Evolutionary conservation across 2,888 invertebrate species (phyloP), one percentile per base, ranked within the genome.

Genomic region (Tryphoninae sp.): DNA sequence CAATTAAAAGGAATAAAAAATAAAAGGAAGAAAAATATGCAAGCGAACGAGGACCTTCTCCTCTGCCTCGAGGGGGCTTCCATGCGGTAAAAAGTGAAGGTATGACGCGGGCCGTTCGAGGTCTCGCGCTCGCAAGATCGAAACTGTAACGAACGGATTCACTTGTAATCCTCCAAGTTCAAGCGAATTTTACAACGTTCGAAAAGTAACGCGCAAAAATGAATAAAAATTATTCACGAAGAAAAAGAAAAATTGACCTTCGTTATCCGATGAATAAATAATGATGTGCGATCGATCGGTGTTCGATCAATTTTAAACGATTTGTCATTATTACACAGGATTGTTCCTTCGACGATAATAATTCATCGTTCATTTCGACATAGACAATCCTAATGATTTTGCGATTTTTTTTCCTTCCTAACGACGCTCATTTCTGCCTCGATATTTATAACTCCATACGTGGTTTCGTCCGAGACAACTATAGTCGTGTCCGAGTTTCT

Each of bases 1-100:
- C 75, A 59, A 71, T 26, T 62, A 75, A 74, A 19, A 11, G 19
- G 26, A 74, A 62, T 45, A 65, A 71, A 58, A 53, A 61, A 40
- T 40, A 51, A 61, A 72, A 58, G 6, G 61, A 64, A 53, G n/a
- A 45, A 22, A 49, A 42, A 49, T 22, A 58, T 22, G 22, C 51
- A 73, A 53, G 22, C 45, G 67, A 61, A 19, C 68, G 64, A 58
- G 55, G 79, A 65, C 79, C 74, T 80, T 80, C 79, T 69, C 69
- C 45, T 53, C 23, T 67, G 59, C 45, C 75, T 75, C 22, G 53
- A n/a, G 75, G 55, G 67, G 61, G 49, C 51, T 75, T 49, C 51
- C 69, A 58, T 65, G 9, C 42, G n/a, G 49, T 80, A 72, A 76
- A 80, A 80, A 80, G 80, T 80, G 67, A 80, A 80, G 65, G 76